A percentile compares a stretch with the other conserved stretches of the same genome.
phyloP scores from a whole-genome alignment of 2,888 invertebrate species.

The Thumatha senex region DNA sequence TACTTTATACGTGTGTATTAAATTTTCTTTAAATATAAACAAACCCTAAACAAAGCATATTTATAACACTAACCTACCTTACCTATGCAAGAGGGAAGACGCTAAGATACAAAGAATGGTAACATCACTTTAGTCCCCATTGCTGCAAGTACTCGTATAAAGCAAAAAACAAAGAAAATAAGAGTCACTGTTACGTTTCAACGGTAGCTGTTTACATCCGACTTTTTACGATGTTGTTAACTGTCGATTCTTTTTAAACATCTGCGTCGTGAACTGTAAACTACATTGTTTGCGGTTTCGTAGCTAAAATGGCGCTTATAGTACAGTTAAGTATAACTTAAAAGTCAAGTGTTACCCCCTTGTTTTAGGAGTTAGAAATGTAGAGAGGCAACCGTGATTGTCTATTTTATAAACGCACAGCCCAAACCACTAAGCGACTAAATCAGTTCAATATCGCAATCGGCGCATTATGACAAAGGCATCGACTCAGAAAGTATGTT shows the following conservation, averaged over 20 bases:
- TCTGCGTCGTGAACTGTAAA: slow-evolving; percentile 75
- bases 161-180: slow-evolving; percentile 50
- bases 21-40: too few relatives aligned
- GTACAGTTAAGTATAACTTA: slow-evolving; percentile 28
- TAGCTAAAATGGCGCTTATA: slow-evolving; percentile 58
- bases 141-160: slow-evolving; percentile 26
- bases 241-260: slow-evolving; percentile 82
- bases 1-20: too few relatives aligned
- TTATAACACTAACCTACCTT: too few relatives aligned
- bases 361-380: slow-evolving; percentile 10
- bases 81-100: too few relatives aligned
- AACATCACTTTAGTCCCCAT: slow-evolving; percentile 21
- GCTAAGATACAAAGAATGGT: neutral
- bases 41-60: too few relatives aligned
- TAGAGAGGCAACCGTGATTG: too few relatives aligned
- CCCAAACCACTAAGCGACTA: too few relatives aligned
- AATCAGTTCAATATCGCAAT: too few relatives aligned
- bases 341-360: slow-evolving; percentile 20
- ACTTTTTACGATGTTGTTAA: slow-evolving; percentile 80
- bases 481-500: too few relatives aligned
- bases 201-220: slow-evolving; percentile 74
- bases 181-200: slow-evolving; percentile 76
- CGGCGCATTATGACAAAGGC: too few relatives aligned
- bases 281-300: slow-evolving; percentile 72
- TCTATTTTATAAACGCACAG: too few relatives aligned